phyloP scores from a whole-genome alignment of 2,113 vertebrate species.

The Rhea americana region DNA sequence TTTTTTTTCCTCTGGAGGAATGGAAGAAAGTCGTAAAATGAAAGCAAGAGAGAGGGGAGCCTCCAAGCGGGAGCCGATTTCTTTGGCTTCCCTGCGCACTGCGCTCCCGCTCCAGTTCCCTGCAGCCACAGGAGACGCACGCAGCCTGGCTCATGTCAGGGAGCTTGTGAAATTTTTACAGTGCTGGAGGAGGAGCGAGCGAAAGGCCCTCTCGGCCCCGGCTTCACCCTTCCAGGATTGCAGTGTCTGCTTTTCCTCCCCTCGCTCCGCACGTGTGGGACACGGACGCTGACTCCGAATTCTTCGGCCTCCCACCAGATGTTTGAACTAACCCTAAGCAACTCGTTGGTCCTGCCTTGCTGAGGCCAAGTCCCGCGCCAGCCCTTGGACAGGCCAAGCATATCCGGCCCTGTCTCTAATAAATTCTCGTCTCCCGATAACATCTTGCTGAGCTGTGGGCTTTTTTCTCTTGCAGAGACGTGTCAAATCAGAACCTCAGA shows the following conservation, averaged over 20 bases:
- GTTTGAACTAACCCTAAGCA: not conserved
- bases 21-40: not conserved
- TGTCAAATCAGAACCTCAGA: not conserved
- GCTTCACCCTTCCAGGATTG: not conserved
- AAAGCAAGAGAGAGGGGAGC: not conserved
- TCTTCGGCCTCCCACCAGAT: not conserved
- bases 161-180: not conserved
- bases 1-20: rapidly evolving
- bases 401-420: not conserved
- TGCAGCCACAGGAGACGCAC: rapidly evolving
- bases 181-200: rapidly evolving
- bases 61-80: not conserved
- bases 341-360: not conserved
- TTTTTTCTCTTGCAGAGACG: not conserved
- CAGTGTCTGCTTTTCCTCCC: not conserved
- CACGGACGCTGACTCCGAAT: not conserved
- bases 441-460: constrained; percentile 42
- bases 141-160: not conserved
- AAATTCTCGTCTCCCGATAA: constrained; percentile 40
- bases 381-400: not conserved
- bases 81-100: rapidly evolving
- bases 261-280: not conserved
- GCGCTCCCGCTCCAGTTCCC: not conserved
- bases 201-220: not conserved
- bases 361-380: not conserved